Conservation (phyloP, 2,888 invertebrate species). For the Amiota communis region DNA sequence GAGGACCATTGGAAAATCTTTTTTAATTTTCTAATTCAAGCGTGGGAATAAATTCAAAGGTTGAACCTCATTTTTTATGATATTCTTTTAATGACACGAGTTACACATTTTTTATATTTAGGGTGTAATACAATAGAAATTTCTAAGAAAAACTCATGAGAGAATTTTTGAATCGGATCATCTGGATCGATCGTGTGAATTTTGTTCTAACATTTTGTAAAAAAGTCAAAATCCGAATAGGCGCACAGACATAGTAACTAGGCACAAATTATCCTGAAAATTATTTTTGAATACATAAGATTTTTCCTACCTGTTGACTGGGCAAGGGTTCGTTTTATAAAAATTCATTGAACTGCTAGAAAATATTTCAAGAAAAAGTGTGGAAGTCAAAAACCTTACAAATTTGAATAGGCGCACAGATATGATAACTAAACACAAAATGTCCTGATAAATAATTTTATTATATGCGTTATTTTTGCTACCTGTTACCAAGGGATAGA, state of each 20-base stretch:
- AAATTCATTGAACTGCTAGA: no score
- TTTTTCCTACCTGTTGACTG: no score
- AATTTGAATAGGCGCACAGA: no score
- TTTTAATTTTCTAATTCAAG: background rate
- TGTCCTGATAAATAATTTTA: no score
- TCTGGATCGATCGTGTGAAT: background rate
- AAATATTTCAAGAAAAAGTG: no score
- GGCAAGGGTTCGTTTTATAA: no score
- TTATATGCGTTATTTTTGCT: no score
- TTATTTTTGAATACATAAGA: no score
- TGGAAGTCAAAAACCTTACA: no score
- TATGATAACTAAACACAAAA: no score
- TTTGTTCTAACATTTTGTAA: background rate
- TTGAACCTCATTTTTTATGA: background rate
- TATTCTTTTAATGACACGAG: background rate
- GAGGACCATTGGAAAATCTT: background rate
- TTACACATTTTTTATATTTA: background rate
- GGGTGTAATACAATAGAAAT: background rate
- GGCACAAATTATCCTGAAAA: no score
- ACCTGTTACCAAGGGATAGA: no score
- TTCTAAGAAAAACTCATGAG: background rate
- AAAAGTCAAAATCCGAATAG: background rate
- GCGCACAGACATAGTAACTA: background rate
- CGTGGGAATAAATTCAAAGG: slow-evolving; percentile 1
- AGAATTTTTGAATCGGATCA: background rate